phyloP scores from a whole-genome alignment of 1,140 invertebrate genomes.

The Cyrtorhinus lividipennis region DNA sequence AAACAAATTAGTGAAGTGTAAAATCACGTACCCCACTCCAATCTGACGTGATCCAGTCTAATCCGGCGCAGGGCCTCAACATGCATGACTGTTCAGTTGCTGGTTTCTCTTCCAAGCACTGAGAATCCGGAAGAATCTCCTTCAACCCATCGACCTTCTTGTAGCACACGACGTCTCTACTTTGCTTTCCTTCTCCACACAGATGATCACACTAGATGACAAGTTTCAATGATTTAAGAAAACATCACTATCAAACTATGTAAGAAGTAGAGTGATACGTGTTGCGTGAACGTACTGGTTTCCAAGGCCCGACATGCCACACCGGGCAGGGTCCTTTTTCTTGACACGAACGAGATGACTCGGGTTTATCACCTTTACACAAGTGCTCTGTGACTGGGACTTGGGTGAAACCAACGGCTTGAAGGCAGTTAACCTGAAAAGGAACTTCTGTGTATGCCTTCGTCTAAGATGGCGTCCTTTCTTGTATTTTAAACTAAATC shows the following conservation, averaged over 20 bases:
- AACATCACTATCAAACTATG: slow-evolving; percentile 12
- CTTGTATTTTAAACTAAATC: no score
- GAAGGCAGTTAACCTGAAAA: slow-evolving; percentile 55
- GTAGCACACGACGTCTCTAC: slow-evolving; percentile 55
- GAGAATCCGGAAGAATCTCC: slow-evolving; percentile 49
- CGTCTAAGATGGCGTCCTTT: no score
- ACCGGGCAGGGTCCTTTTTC: slow-evolving; percentile 57
- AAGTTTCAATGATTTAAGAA: no score
- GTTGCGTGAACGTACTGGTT: slow-evolving; percentile 60
- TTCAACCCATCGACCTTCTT: slow-evolving; percentile 53
- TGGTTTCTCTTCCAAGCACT: slow-evolving; percentile 57
- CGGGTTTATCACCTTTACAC: slow-evolving; percentile 55
- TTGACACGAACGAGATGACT: slow-evolving; percentile 56
- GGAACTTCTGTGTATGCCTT: no score
- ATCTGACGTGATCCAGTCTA: slow-evolving; percentile 76
- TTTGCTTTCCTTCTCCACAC: slow-evolving; percentile 70
- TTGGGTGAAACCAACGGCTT: slow-evolving; percentile 45
- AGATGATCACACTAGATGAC: slow-evolving; percentile 67
- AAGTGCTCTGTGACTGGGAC: slow-evolving; percentile 52
- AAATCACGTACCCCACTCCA: slow-evolving; percentile 69
- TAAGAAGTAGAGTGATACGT: no score
- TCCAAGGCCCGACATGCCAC: slow-evolving; percentile 75
- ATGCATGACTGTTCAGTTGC: slow-evolving; percentile 52
- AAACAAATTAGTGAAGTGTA: neutral
- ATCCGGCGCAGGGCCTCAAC: slow-evolving; percentile 70